Evolutionary conservation across 2,113 vertebrate genomes (phyloP).

Genomic region (Sminthopsis crassicaudata): DNA sequence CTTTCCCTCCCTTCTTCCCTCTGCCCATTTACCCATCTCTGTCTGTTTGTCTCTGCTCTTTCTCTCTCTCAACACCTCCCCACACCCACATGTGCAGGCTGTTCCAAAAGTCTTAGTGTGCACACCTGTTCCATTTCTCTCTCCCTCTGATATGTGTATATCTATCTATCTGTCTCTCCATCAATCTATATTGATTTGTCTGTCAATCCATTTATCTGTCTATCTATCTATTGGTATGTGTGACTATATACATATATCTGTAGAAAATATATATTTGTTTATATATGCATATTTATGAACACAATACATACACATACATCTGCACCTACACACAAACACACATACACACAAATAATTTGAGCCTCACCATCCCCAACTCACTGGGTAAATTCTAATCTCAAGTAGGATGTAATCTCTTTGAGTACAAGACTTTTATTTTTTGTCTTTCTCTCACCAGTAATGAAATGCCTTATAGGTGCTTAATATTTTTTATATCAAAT

Average conservation of each 20-base stretch:
- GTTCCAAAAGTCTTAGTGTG: no score
- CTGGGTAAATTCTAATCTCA: not conserved
- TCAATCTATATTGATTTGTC: not conserved
- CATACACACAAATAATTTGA: not conserved
- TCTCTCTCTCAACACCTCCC: no score
- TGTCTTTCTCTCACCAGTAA: not conserved
- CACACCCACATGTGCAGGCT: no score
- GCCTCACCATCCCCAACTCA: not conserved
- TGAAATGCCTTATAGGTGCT: not conserved
- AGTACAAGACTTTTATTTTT: not conserved
- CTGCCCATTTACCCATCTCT: no score
- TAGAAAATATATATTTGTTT: no score
- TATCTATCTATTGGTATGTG: not conserved
- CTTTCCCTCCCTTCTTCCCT: no score
- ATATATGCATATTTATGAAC: not conserved
- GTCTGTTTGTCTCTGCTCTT: no score
- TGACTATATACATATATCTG: not conserved
- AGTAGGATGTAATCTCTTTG: not conserved
- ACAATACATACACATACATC: not conserved
- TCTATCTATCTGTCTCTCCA: not conserved
- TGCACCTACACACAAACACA: not conserved
- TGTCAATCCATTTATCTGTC: no score
- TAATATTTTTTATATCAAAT: not conserved
- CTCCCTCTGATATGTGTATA: no score
- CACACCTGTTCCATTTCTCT: no score